Evolutionary conservation across 2,797 vertebrate genomes (phyloP), one percentile per base, ranked within the genome.

Genomic region (Zalophus californianus): DNA sequence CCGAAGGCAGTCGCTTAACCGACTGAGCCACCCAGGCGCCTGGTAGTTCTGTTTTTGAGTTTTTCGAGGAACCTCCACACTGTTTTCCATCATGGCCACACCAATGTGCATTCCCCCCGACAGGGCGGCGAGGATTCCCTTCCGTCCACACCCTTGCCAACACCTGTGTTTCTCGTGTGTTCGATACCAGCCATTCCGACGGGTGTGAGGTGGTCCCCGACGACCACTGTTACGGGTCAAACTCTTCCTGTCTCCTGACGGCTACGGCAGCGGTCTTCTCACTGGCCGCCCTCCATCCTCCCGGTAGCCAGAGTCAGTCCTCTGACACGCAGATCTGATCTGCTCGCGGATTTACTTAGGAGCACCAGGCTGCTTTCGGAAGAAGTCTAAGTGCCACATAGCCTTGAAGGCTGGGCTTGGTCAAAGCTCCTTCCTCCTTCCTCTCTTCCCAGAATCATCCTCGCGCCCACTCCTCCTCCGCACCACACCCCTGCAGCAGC

Each of bases 171-270:
- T 44, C 38, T 73, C 15, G 38, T 73, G 35, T 72, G 38, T 38
- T 25, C 12, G 0, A 9, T 29, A 48, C 25, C 44, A 48, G 73
- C 73, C 41, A 18, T 75, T 18, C 44, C 2, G 4, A 44, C 4
- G 2, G 44, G 73, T 27, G 27, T 5, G 73, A 75, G 38, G 73
- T 29, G 41, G 73, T 48, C 73, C 73, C 72, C 15, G 15, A 75
- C 29, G 14, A 50, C 21, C 20, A 0, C 1, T 10, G 23, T 27
- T 25, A 5, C 1, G 11, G 1, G 79, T 41, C 77, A 23, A 20
- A 6, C 3, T 52, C n/a, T n/a, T 12, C 2, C 54, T 32, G 4
- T 48, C 15, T 35, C n/a, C 44, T 20, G 68, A 16, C 18, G 38
- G 91, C 54, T 2, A 3, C 7, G 56, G 35, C n/a, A 16, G 16